Percentiles rank a stretch among this genome's conserved stretches.
phyloP scores from a whole-genome alignment of 2,888 invertebrate genomes.

The Holacanthella duospinosa region DNA sequence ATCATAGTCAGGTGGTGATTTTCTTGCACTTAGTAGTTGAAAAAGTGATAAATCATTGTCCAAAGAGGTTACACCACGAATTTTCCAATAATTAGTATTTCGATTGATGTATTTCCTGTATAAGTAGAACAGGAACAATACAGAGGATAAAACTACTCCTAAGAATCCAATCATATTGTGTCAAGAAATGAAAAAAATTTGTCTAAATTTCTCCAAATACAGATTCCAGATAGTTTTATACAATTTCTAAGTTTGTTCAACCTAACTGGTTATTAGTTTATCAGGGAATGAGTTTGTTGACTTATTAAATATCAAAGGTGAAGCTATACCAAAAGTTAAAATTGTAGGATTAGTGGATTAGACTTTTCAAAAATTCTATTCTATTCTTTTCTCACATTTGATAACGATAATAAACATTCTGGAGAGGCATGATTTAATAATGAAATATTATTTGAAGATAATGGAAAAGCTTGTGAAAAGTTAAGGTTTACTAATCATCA shows the following conservation, averaged over 20 bases:
- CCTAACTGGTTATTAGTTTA: neutral
- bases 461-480: too few species aligned
- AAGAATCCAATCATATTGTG: neutral
- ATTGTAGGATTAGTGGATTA: too few species aligned
- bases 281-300: neutral
- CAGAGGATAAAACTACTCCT: neutral
- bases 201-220: neutral
- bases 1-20: neutral
- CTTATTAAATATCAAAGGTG: too few species aligned
- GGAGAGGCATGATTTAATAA: too few species aligned
- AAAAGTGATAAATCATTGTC: neutral
- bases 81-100: neutral
- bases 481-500: too few species aligned
- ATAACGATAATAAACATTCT: too few species aligned
- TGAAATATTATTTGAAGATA: too few species aligned
- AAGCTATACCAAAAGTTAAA: too few species aligned
- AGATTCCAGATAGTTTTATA: neutral
- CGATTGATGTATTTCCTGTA: neutral
- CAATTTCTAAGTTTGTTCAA: neutral
- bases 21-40: neutral
- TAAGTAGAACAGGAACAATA: neutral
- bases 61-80: neutral
- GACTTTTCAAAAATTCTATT: too few species aligned
- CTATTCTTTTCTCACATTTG: too few species aligned
- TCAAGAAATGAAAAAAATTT: neutral